Evolutionary conservation across 2,113 vertebrate species (phyloP).

Genomic region (Poecilia latipinna): DNA sequence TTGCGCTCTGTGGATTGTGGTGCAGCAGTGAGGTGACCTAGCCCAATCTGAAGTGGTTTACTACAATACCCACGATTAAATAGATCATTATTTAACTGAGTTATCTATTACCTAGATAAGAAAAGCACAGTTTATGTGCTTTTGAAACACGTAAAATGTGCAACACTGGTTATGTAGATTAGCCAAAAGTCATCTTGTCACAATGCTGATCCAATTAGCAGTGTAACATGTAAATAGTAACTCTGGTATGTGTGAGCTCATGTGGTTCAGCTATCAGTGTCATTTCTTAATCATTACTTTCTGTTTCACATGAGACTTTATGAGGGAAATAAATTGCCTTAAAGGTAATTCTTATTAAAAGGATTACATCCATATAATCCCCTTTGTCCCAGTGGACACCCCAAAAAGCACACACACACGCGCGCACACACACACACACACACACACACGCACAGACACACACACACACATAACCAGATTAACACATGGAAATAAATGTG

Average conservation of each 20-base stretch:
- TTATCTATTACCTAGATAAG: too few relatives aligned
- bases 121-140: too few relatives aligned
- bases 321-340: conserved; percentile 91
- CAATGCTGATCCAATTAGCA: conserved; percentile 66
- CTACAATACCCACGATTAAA: too few relatives aligned
- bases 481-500: conserved; percentile 37
- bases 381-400: conserved; percentile 85
- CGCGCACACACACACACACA: conserved; percentile 20
- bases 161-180: conserved; percentile 46
- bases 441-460: too few relatives aligned
- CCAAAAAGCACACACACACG: conserved; percentile 73
- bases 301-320: conserved; percentile 91
- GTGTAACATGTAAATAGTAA: conserved; percentile 20
- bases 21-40: too few relatives aligned
- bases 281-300: conserved; percentile 88
- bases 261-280: conserved; percentile 68
- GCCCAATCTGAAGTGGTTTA: too few relatives aligned
- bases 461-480: conserved; percentile 67
- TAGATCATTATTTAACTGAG: too few relatives aligned
- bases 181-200: conserved; percentile 58
- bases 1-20: too few relatives aligned
- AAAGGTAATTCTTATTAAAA: conserved; percentile 92
- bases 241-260: conserved; percentile 15
- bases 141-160: too few relatives aligned
- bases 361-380: conserved; percentile 97